Percentiles rank a stretch among this genome's conserved stretches.
phyloP scores from a whole-genome alignment of 1,140 invertebrate species.

The Zaprionus davidi region DNA sequence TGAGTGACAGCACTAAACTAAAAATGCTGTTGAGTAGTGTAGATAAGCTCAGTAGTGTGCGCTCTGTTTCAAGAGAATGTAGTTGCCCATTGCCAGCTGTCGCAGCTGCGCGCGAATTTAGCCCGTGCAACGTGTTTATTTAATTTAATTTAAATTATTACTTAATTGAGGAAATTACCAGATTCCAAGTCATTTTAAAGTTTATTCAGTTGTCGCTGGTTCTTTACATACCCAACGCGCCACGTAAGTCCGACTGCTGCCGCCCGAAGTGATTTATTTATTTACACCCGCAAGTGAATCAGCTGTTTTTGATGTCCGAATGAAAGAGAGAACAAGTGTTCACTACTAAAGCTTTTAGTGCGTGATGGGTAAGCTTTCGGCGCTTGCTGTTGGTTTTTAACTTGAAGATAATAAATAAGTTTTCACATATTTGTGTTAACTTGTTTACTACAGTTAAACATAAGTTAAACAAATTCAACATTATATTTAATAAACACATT shows the following conservation, averaged over 20 bases:
- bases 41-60: neutral
- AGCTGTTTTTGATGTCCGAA: slow-evolving; percentile 13
- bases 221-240: neutral
- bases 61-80: neutral
- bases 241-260: neutral
- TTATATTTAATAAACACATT: no score
- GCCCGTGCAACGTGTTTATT: neutral
- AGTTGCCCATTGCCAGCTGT: slow-evolving; percentile 23
- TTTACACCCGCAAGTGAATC: neutral
- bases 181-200: neutral
- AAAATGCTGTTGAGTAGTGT: slow-evolving; percentile 1
- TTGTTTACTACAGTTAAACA: no score
- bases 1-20: no score
- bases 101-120: slow-evolving; percentile 3
- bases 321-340: neutral
- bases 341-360: neutral
- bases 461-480: no score
- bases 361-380: neutral
- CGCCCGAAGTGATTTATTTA: neutral
- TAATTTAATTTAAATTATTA: slow-evolving; percentile 6
- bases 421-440: neutral
- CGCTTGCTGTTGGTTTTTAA: neutral
- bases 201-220: neutral
- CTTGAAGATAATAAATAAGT: neutral
- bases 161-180: neutral